Evolutionary conservation across 2,797 vertebrate genomes (phyloP).

Genomic region (Distichodus sexfasciatus): DNA sequence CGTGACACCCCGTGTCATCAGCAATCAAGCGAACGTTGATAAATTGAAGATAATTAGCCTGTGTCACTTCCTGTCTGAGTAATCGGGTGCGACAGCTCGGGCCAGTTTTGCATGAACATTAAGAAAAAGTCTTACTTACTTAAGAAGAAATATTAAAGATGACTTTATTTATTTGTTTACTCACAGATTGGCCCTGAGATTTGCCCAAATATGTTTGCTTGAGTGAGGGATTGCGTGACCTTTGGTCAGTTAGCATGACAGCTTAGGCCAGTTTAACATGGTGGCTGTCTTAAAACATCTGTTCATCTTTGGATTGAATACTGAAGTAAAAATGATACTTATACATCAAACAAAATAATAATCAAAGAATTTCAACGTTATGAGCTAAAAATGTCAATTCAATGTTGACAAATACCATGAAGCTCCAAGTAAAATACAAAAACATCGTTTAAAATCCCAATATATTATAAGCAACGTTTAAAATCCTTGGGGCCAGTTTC

Average conservation of each 20-base stretch:
- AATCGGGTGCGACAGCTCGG: constrained; percentile 43
- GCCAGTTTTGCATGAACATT: constrained; percentile 44
- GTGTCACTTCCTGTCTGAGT: constrained; percentile 37
- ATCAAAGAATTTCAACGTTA: no score
- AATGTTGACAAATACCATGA: no score
- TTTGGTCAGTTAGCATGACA: constrained; percentile 31
- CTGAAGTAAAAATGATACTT: no score
- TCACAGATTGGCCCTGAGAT: constrained; percentile 15
- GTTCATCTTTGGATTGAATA: no score
- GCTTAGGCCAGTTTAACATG: constrained; percentile 25
- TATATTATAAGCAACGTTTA: no score
- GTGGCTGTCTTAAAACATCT: no score
- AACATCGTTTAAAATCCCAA: no score
- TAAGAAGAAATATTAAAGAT: constrained; percentile 41
- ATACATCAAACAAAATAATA: no score
- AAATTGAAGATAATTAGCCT: constrained; percentile 54
- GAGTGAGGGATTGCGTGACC: constrained; percentile 23
- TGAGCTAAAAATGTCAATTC: no score
- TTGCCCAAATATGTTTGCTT: constrained; percentile 22
- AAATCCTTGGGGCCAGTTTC: no score
- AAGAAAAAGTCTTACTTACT: constrained; percentile 31
- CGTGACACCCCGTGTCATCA: constrained; percentile 51
- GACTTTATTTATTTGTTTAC: constrained; percentile 14
- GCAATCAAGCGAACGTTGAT: constrained; percentile 51
- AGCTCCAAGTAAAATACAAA: no score